Evolutionary conservation across 2,888 invertebrate species (phyloP).

Genomic region (Hoplodrina blanda): DNA sequence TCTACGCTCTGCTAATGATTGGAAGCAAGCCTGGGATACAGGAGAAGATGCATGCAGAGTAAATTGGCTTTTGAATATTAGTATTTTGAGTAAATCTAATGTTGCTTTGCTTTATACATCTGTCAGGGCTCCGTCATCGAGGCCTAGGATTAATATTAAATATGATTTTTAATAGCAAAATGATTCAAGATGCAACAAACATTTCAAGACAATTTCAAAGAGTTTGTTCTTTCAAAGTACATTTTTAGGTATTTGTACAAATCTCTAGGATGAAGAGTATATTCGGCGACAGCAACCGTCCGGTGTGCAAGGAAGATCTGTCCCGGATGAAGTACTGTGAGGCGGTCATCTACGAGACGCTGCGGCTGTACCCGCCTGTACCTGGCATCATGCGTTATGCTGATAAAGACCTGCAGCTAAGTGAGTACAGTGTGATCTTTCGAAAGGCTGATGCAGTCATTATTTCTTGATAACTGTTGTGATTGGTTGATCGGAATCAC

Average conservation of each 20-base stretch:
- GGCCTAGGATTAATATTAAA: too few relatives aligned
- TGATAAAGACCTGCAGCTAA: constrained; percentile 73
- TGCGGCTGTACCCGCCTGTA: constrained; percentile 76
- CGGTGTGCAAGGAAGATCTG: constrained; percentile 74
- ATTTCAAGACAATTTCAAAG: too few relatives aligned
- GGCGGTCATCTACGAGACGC: constrained; percentile 76
- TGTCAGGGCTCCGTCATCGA: not conserved
- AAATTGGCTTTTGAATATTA: constrained; percentile 54
- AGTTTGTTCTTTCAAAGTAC: too few relatives aligned
- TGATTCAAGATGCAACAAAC: too few relatives aligned
- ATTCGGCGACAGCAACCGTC: constrained; percentile 73
- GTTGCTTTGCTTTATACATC: not conserved
- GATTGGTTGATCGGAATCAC: too few relatives aligned
- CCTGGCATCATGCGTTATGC: constrained; percentile 74
- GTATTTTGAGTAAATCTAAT: not conserved
- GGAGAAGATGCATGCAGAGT: constrained; percentile 79
- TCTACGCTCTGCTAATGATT: constrained; percentile 79
- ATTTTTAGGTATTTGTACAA: not conserved
- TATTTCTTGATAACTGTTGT: too few relatives aligned
- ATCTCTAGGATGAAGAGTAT: constrained; percentile 71
- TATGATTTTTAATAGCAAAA: too few relatives aligned
- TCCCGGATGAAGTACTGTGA: constrained; percentile 76
- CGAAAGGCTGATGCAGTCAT: too few relatives aligned
- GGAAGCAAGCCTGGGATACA: constrained; percentile 81
- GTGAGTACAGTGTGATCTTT: constrained; percentile 61